Conservation (phyloP, 2,113 vertebrate genomes). For the Ginglymostoma cirratum region DNA sequence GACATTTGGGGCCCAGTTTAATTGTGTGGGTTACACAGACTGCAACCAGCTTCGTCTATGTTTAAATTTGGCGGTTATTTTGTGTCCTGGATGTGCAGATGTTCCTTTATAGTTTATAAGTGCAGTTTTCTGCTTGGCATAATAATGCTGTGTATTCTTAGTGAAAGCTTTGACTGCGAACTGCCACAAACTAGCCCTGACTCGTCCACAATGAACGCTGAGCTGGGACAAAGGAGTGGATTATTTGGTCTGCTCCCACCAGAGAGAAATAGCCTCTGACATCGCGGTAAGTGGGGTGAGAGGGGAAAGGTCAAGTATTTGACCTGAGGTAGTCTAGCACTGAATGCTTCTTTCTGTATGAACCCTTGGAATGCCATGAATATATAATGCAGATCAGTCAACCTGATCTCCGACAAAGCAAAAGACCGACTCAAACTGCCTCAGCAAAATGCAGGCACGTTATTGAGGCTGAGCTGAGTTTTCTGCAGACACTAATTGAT, state of each 20-base stretch:
- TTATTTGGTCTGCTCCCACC: not conserved
- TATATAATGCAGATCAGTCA: not conserved
- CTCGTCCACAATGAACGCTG: not conserved
- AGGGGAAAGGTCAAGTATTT: not conserved
- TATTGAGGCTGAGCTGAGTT: not conserved
- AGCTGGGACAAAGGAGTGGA: not conserved
- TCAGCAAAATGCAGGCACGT: not conserved
- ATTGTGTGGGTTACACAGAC: not conserved
- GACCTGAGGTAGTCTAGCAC: not conserved
- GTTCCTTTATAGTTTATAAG: not conserved
- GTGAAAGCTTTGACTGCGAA: not conserved
- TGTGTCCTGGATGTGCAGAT: not conserved
- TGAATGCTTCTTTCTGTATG: not conserved
- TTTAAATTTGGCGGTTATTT: not conserved
- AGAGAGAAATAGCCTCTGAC: not conserved
- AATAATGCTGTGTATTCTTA: not conserved
- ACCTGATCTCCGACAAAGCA: not conserved
- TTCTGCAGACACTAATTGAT: not conserved
- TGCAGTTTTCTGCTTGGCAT: not conserved
- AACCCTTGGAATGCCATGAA: not conserved
- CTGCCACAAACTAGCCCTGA: not conserved
- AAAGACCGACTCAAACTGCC: not conserved
- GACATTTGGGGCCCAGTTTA: not conserved
- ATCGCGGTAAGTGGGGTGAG: not conserved
- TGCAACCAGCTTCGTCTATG: not conserved